Conservation (phyloP, 2,113 vertebrate genomes). For the Okapia johnstoni region DNA sequence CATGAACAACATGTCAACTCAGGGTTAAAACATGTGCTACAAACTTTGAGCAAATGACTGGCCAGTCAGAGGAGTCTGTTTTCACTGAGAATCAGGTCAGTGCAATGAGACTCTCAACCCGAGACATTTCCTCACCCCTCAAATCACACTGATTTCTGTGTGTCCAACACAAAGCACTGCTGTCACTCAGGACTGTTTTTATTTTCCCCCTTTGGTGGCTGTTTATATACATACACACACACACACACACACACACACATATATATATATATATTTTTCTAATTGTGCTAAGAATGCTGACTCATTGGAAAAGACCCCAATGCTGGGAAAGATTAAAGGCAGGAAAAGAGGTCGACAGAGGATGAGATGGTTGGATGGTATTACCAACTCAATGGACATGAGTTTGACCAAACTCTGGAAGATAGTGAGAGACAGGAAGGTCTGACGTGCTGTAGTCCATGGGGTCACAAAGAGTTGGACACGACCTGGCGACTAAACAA, state of each 20-base stretch:
- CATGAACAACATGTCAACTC: not conserved
- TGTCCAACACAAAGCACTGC: not conserved
- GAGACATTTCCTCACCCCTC: not conserved
- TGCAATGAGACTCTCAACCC: not conserved
- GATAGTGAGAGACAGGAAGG: not conserved
- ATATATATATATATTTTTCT: too few relatives aligned
- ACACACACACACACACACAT: not conserved
- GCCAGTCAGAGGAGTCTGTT: not conserved
- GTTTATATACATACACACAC: too few relatives aligned
- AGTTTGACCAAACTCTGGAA: not conserved
- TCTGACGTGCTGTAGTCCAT: not conserved
- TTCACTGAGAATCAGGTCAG: not conserved
- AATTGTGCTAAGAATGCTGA: not conserved
- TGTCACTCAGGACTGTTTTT: not conserved
- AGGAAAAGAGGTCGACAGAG: not conserved
- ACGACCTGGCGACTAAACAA: not conserved
- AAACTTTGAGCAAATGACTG: not conserved
- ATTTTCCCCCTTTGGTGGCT: not conserved
- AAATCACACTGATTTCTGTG: not conserved
- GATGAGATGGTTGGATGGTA: not conserved
- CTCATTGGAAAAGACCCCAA: not conserved
- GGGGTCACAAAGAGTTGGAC: not conserved
- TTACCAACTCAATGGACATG: not conserved
- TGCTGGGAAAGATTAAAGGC: not conserved
- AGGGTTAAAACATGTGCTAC: not conserved